Evolutionary conservation across 2,113 vertebrate genomes (phyloP).

Genomic region (Macaca nemestrina): DNA sequence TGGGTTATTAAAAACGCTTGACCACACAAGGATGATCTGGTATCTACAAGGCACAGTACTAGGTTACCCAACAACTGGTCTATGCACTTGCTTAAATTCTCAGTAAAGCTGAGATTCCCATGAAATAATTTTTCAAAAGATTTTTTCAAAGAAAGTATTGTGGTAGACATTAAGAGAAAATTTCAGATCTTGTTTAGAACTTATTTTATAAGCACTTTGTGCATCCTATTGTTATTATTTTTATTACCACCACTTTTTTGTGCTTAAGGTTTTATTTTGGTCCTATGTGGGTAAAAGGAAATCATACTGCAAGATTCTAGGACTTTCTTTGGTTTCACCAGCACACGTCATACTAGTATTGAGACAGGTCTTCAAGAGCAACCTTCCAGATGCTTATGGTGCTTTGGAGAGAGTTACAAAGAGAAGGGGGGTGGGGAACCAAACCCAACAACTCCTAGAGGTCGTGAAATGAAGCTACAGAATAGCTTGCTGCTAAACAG

Average conservation of each 20-base stretch:
- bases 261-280: conserved; percentile 22
- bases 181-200: neutral
- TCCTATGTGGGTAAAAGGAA: neutral
- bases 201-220: neutral
- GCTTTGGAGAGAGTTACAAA: neutral
- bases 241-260: neutral
- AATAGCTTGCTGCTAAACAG: conserved; percentile 45
- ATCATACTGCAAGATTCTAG: neutral
- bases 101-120: neutral
- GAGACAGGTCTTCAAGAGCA: neutral
- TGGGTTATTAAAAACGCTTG: neutral
- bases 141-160: neutral
- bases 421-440: neutral
- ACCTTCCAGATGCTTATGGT: neutral
- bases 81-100: neutral
- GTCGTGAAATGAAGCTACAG: neutral
- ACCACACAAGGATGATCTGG: neutral
- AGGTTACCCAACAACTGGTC: neutral
- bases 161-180: neutral
- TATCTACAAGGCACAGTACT: no score
- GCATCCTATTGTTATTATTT: neutral
- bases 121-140: neutral
- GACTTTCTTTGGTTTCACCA: neutral
- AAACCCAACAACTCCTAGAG: neutral
- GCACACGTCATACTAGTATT: neutral